Conservation (phyloP, 2,888 invertebrate species). For the Yponomeuta cagnagella region DNA sequence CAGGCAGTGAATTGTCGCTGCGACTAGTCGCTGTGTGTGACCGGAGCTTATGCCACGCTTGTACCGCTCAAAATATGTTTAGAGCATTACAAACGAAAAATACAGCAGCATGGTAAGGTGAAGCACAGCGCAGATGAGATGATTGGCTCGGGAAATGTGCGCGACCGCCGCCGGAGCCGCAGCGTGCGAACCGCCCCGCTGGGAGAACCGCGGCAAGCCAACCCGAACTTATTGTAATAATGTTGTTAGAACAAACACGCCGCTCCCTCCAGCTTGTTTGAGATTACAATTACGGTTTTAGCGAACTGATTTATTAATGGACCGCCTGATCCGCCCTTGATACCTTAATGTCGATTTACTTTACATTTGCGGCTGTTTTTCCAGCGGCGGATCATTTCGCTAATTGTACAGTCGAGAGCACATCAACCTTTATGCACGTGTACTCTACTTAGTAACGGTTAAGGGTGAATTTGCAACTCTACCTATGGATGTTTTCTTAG, state of each 20-base stretch:
- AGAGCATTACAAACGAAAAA: too few relatives aligned
- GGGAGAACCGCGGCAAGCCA: slow-evolving; percentile 21
- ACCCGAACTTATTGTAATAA: slow-evolving; percentile 73
- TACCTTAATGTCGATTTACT: slow-evolving; percentile 73
- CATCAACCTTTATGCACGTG: too few relatives aligned
- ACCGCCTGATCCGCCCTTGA: slow-evolving; percentile 72
- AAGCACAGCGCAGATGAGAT: neutral
- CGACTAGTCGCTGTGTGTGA: too few relatives aligned
- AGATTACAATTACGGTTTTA: slow-evolving; percentile 76
- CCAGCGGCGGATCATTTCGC: slow-evolving; percentile 21
- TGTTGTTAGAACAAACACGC: slow-evolving; percentile 73
- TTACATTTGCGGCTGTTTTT: slow-evolving; percentile 44
- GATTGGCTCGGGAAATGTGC: neutral
- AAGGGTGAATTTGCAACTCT: too few relatives aligned
- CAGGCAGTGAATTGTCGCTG: too few relatives aligned
- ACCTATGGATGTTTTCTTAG: too few relatives aligned
- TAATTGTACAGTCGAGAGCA: neutral
- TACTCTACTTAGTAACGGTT: neutral
- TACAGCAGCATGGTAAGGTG: neutral
- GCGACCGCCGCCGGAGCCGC: slow-evolving; percentile 16
- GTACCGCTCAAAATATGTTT: too few relatives aligned
- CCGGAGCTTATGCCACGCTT: too few relatives aligned
- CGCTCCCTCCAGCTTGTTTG: slow-evolving; percentile 70
- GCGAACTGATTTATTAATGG: slow-evolving; percentile 76
- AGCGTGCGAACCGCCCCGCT: slow-evolving; percentile 10